Evolutionary conservation across 2,888 invertebrate species (phyloP).

Genomic region (Drymonia ruficornis): DNA sequence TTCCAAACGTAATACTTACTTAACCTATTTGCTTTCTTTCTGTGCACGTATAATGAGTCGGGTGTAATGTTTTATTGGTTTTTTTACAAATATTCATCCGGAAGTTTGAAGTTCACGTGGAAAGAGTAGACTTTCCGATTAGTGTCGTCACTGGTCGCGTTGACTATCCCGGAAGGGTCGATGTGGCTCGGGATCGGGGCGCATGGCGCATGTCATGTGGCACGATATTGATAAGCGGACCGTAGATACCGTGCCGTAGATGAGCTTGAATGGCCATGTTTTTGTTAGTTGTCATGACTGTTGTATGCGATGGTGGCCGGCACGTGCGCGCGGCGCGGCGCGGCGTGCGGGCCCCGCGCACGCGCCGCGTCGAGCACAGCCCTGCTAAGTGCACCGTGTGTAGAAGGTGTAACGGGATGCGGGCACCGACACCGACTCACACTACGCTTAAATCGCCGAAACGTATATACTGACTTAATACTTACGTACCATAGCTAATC

Average conservation of each 20-base stretch:
- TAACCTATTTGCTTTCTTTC: too few species aligned
- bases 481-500: too few species aligned
- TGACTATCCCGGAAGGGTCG: background rate
- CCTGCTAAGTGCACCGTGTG: background rate
- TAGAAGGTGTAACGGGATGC: conserved; percentile 15
- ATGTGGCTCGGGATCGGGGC: background rate
- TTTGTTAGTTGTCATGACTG: background rate
- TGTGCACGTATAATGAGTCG: too few species aligned
- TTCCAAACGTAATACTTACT: too few species aligned
- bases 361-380: conserved; percentile 6
- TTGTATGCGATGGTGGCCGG: conserved; percentile 1
- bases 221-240: background rate
- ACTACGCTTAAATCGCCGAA: too few species aligned
- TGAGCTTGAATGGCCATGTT: background rate
- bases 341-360: conserved; percentile 14
- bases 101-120: background rate
- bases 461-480: too few species aligned
- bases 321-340: conserved; percentile 6
- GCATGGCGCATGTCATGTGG: background rate
- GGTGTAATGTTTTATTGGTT: too few species aligned
- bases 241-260: too few species aligned
- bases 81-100: too few species aligned
- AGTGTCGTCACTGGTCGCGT: background rate
- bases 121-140: background rate
- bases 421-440: background rate